These are phyloP conservation scores for Polypterus bichir DNA, from an alignment of 2,113 vertebrate species.

Conservation along the genomic window DNA sequence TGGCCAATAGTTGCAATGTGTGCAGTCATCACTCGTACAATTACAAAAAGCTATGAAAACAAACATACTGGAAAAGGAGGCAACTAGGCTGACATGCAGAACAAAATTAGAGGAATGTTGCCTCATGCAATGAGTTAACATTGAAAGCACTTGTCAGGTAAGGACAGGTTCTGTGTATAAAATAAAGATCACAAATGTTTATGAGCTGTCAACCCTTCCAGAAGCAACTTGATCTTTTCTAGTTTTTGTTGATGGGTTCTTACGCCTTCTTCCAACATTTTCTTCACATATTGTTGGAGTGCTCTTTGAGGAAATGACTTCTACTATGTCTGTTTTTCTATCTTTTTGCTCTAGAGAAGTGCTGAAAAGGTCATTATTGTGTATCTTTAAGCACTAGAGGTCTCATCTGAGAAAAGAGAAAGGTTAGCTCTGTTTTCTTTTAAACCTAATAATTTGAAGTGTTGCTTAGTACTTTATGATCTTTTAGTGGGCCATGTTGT, in stretches of 20 bases:
- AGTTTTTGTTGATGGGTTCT: conserved; percentile 5
- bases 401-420: conserved; percentile 56
- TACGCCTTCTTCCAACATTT: background rate
- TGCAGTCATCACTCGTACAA: no score
- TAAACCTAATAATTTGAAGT: conserved; percentile 65
- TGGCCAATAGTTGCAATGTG: no score
- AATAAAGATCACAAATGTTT: conserved; percentile 18
- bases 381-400: conserved; percentile 26
- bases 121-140: no score
- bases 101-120: no score
- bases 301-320: conserved; percentile 25
- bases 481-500: conserved; percentile 54
- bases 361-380: conserved; percentile 29
- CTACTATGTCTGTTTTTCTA: conserved; percentile 26
- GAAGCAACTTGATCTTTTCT: conserved; percentile 14
- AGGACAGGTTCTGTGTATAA: conserved; percentile 11
- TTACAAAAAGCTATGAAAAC: no score
- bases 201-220: conserved; percentile 16
- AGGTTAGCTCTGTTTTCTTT: conserved; percentile 25
- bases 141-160: background rate
- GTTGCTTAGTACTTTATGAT: conserved; percentile 50
- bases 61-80: no score
- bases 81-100: no score
- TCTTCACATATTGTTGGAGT: background rate
- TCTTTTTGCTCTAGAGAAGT: conserved; percentile 34